Evolutionary conservation across 2,888 invertebrate genomes (phyloP), one percentile per base, ranked within the genome.

Genomic region (Dendrolimus pini): DNA sequence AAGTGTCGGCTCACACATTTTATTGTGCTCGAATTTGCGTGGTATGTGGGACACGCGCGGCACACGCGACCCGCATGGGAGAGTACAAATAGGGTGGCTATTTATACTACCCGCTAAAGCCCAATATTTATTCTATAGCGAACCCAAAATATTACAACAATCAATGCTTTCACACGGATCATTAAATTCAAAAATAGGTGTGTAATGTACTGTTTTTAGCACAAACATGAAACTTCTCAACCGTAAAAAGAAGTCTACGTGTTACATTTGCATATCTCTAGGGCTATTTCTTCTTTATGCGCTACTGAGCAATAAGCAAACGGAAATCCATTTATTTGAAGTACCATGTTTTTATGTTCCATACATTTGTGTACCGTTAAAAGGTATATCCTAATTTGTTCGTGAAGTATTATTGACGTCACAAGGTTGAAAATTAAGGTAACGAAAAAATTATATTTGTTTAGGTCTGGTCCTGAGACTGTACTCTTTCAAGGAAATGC

Each of bases 1-100:
- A 71, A 82, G 82, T 77, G 77, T 77, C 75, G 71, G 75, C 77
- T 78, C 72, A 69, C 77, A 72, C 72, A 71, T 80, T 82, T 81
- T 80, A 83, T 78, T 78, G 72, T 79, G 77, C 74, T 82, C 70
- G 80, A 85, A 87, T 85, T 86, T 77, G 82, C 82, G 80, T 82
- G 73, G 71, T 75, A 89, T 88, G 83, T 74, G 87, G 85, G 87
- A 83, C 89, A 89, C 89, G 88, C 83, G 88, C 74, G 52, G 52
- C 59, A 68, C 89, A 89, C 89, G 81, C 85, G 89, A 86, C 89
- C 89, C 89, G 89, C 88, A 89, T 89, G 69, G 60, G 71, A 72
- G 65, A 68, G 59, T 56, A 59, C 54, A 56, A 60, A 58, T 66
- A 60, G 74, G 77, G 78, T 70, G 69, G 59, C 47, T 47, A 30